Conservation (phyloP, 2,113 vertebrate genomes). For the Megalops atlanticus region DNA sequence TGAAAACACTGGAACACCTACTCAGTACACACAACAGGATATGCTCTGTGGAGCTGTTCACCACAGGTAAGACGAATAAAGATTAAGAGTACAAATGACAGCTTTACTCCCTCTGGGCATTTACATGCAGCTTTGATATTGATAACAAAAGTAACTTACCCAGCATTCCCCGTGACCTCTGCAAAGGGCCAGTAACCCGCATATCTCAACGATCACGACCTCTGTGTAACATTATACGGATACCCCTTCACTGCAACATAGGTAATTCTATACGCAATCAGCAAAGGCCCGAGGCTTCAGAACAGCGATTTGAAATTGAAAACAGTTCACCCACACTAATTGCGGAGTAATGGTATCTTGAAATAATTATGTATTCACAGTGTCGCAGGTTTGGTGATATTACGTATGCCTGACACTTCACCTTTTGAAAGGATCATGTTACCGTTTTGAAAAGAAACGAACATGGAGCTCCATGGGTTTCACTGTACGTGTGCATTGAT, state of each 20-base stretch:
- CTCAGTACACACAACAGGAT: not conserved
- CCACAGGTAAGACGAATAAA: not conserved
- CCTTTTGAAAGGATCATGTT: not conserved
- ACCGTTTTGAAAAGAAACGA: not conserved
- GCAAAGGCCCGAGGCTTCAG: not conserved
- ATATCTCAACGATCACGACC: not conserved
- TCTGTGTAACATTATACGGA: not conserved
- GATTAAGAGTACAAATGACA: not conserved
- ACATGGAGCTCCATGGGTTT: not conserved
- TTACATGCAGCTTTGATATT: not conserved
- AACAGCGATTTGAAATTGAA: not conserved
- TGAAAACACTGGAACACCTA: too few species aligned
- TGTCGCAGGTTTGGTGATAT: not conserved
- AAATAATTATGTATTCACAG: not conserved
- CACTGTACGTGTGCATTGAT: not conserved
- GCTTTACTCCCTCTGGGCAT: not conserved
- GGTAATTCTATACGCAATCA: constrained; percentile 1
- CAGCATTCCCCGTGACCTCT: not conserved
- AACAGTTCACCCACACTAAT: not conserved
- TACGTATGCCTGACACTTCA: not conserved
- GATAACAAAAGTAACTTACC: not conserved
- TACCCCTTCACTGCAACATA: not conserved
- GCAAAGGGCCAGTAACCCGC: not conserved
- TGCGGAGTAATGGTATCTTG: not conserved
- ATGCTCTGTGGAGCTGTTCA: not conserved